Percentiles rank a stretch among this genome's conserved stretches.
Conservation (phyloP, 2,888 invertebrate species). For the Platerodrilus igneus region DNA sequence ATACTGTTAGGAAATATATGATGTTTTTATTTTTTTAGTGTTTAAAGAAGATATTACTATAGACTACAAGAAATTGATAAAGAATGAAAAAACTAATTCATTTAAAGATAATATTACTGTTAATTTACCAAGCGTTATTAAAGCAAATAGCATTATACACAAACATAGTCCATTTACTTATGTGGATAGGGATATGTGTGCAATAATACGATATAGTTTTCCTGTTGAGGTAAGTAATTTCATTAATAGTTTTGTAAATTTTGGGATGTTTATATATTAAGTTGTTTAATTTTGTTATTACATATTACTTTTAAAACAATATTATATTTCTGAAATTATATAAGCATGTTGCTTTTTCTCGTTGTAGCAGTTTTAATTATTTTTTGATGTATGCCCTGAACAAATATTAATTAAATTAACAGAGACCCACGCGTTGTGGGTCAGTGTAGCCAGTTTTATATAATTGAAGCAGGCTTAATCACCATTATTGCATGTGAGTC, state of each 20-base stretch:
- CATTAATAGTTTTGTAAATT: not conserved
- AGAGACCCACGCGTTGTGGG: too few relatives aligned
- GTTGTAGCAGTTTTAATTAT: too few relatives aligned
- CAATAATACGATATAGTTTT: slow-evolving; percentile 44
- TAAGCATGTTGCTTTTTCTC: too few relatives aligned
- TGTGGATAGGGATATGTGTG: slow-evolving; percentile 47
- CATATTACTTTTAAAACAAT: too few relatives aligned
- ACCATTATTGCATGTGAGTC: too few relatives aligned
- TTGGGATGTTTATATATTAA: slow-evolving; percentile 1
- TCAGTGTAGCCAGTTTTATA: too few relatives aligned
- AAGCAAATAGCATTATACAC: slow-evolving; percentile 45
- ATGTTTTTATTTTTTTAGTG: slow-evolving; percentile 16
- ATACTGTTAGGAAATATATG: too few relatives aligned
- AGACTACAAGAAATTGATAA: slow-evolving; percentile 41
- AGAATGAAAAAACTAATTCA: slow-evolving; percentile 35
- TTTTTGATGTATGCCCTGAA: too few relatives aligned
- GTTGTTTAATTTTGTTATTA: too few relatives aligned
- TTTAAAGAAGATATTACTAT: slow-evolving; percentile 29
- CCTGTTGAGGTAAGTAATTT: slow-evolving; percentile 40
- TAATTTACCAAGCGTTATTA: slow-evolving; percentile 45
- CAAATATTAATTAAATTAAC: too few relatives aligned
- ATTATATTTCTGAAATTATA: too few relatives aligned
- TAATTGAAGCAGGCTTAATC: too few relatives aligned
- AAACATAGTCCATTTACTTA: slow-evolving; percentile 48
- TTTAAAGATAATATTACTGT: slow-evolving; percentile 42